phyloP scores from a whole-genome alignment of 2,797 vertebrate genomes.

The Helostoma temminkii region DNA sequence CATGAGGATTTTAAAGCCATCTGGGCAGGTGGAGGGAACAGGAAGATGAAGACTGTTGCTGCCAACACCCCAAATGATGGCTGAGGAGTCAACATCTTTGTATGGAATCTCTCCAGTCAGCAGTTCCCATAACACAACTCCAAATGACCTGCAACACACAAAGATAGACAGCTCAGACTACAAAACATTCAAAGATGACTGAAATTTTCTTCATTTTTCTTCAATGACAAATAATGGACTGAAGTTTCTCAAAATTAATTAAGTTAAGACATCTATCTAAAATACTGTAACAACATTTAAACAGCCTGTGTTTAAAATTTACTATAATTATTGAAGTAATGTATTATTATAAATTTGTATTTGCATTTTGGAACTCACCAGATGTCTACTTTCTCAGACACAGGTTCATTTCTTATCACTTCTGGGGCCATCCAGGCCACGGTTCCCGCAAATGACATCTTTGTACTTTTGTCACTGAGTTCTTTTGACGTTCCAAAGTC shows the following conservation, averaged over 20 bases:
- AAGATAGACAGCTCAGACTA: slow-evolving; percentile 7
- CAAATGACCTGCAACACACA: slow-evolving; percentile 91
- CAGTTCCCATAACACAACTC: slow-evolving; percentile 98
- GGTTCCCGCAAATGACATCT: slow-evolving; percentile 99
- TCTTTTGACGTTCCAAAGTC: slow-evolving; percentile 99
- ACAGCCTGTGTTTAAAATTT: background rate
- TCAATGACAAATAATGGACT: background rate
- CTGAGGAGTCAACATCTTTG: slow-evolving; percentile 98
- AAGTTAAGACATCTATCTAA: background rate
- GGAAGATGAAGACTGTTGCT: slow-evolving; percentile 99
- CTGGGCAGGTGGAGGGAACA: slow-evolving; percentile 97
- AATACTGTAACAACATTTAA: background rate
- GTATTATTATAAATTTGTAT: background rate
- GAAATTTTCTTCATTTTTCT: too few species aligned
- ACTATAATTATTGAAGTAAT: background rate
- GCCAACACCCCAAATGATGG: slow-evolving; percentile 99
- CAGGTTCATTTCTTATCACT: slow-evolving; percentile 97
- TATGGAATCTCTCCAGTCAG: slow-evolving; percentile 98
- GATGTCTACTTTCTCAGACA: slow-evolving; percentile 99
- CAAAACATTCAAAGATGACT: background rate
- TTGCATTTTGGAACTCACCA: slow-evolving; percentile 87
- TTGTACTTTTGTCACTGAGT: slow-evolving; percentile 98
- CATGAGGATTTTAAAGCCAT: slow-evolving; percentile 99
- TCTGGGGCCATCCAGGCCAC: slow-evolving; percentile 99
- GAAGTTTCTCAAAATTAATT: background rate